Percentiles rank a stretch among this genome's conserved stretches.
These are phyloP conservation scores for Perca schrenkii DNA, from an alignment of 2,113 vertebrate species.

Conservation along the genomic window DNA sequence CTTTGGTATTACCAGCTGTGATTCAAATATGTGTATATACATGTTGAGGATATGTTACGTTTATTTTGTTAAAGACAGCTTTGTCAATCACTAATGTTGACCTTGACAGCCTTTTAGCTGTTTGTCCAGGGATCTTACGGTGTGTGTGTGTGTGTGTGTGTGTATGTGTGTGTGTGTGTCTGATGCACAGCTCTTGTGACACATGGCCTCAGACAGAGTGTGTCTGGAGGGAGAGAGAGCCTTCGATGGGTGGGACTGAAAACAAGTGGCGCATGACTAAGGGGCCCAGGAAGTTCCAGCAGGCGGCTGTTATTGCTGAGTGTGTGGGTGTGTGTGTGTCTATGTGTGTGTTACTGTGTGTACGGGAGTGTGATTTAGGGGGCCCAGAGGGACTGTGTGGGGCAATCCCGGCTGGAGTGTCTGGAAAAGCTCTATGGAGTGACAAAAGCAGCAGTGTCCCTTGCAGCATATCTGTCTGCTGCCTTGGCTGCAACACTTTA, in stretches of 20 bases:
- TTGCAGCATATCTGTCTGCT: conserved; percentile 69
- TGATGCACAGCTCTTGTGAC: conserved; percentile 69
- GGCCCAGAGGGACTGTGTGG: conserved; percentile 64
- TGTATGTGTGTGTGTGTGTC: conserved; percentile 9
- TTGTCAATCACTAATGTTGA: conserved; percentile 41
- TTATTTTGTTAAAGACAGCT: conserved; percentile 34
- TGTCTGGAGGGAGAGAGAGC: conserved; percentile 66
- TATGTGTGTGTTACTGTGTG: conserved; percentile 40
- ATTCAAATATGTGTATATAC: conserved; percentile 29
- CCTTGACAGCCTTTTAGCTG: conserved; percentile 22
- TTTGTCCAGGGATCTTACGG: conserved; percentile 15
- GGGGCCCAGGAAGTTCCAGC: conserved; percentile 80
- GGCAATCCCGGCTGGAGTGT: conserved; percentile 71
- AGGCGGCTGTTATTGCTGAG: conserved; percentile 73
- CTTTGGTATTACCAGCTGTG: conserved; percentile 44
- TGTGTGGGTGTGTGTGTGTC: conserved; percentile 43
- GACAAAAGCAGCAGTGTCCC: conserved; percentile 72
- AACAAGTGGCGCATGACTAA: conserved; percentile 80
- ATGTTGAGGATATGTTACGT: background rate
- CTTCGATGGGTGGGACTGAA: conserved; percentile 75
- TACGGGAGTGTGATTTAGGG: conserved; percentile 44
- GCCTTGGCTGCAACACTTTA: conserved; percentile 49
- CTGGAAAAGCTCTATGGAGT: conserved; percentile 66
- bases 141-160: conserved; percentile 14
- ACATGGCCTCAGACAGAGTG: conserved; percentile 64